Percentiles rank a stretch among this genome's conserved stretches.
Conservation (phyloP, 2,797 vertebrate species). For the Pristis pectinata region DNA sequence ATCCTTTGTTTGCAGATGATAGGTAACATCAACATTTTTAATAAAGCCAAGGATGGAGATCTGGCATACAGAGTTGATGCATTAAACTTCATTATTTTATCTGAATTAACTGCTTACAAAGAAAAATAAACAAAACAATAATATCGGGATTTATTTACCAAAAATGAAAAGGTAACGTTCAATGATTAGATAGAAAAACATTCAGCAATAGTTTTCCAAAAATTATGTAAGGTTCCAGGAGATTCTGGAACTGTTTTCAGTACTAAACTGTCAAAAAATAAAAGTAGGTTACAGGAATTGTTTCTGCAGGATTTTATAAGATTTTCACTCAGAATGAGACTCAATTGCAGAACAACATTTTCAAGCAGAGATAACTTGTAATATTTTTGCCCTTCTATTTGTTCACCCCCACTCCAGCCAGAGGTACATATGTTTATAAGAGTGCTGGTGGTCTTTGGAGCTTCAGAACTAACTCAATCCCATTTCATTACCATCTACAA, state of each 20-base stretch:
- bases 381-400: not conserved
- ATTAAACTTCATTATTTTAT: not conserved
- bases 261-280: not conserved
- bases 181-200: not conserved
- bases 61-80: not conserved
- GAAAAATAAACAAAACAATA: not conserved
- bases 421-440: not conserved
- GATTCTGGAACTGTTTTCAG: not conserved
- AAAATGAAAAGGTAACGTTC: not conserved
- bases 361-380: not conserved
- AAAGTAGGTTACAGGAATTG: not conserved
- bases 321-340: not conserved
- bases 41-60: not conserved
- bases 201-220: not conserved
- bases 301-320: not conserved
- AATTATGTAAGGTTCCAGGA: not conserved
- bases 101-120: not conserved
- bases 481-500: too few species aligned
- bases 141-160: not conserved
- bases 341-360: not conserved
- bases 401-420: not conserved
- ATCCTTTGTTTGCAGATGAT: not conserved
- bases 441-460: too few species aligned
- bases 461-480: too few species aligned
- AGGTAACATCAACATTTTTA: not conserved